Conservation (phyloP, 2,888 invertebrate species). For the Caenorhabditis doughertyi region DNA sequence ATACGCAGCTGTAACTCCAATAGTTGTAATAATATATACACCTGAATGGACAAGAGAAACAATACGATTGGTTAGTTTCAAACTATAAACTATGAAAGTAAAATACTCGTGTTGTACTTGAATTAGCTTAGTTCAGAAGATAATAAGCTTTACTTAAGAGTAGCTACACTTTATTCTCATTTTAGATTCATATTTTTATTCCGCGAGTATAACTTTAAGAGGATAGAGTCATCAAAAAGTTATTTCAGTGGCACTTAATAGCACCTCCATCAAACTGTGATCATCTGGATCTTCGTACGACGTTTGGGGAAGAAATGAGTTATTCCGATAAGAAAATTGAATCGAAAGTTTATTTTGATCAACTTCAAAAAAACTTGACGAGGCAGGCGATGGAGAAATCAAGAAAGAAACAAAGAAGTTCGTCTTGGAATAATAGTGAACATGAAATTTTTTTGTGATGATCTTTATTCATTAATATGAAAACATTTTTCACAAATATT, state of each 20-base stretch:
- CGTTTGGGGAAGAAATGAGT: slow-evolving; percentile 62
- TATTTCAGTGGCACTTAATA: slow-evolving; percentile 38
- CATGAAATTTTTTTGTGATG: slow-evolving; percentile 48
- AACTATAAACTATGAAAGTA: neutral
- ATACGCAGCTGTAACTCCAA: slow-evolving; percentile 55
- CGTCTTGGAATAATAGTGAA: slow-evolving; percentile 49
- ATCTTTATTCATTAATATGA: neutral
- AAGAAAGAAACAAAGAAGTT: slow-evolving; percentile 30
- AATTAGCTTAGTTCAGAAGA: slow-evolving; percentile 12
- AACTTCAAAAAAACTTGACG: slow-evolving; percentile 48
- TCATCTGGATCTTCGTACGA: slow-evolving; percentile 37
- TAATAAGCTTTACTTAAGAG: neutral
- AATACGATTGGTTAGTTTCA: slow-evolving; percentile 45
- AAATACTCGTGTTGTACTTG: neutral
- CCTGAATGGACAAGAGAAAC: slow-evolving; percentile 62
- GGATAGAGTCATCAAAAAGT: neutral
- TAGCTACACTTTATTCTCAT: neutral
- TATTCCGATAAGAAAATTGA: slow-evolving; percentile 57
- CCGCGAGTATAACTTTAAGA: too few relatives aligned
- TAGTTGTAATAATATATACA: slow-evolving; percentile 54
- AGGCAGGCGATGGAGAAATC: slow-evolving; percentile 50
- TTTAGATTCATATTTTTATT: too few relatives aligned
- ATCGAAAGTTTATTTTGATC: slow-evolving; percentile 54
- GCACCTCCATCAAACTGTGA: neutral
- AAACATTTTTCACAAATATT: neutral